Evolutionary conservation across 2,113 vertebrate genomes (phyloP).

Genomic region (Chrysochloris asiatica): DNA sequence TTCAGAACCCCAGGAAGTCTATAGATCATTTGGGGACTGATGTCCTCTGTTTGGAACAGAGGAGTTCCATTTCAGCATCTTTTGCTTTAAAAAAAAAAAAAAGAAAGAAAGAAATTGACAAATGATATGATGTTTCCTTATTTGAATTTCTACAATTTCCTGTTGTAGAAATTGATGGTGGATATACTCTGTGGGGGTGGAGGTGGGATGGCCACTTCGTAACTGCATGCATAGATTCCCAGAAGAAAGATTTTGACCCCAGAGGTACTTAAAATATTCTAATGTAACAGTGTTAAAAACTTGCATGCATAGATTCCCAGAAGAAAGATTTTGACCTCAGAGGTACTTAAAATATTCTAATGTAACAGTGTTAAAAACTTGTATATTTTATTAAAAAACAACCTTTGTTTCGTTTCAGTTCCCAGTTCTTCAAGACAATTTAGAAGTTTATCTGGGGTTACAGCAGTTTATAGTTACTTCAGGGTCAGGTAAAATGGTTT

Average conservation of each 20-base stretch:
- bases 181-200: too few relatives aligned
- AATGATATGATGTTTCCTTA: too few relatives aligned
- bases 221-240: neutral
- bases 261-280: neutral
- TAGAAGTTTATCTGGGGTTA: slow-evolving; percentile 97
- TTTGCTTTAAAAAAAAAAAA: slow-evolving; percentile 33
- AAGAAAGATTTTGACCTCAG: neutral
- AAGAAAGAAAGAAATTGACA: too few relatives aligned
- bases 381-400: neutral
- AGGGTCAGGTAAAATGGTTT: slow-evolving; percentile 89
- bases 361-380: slow-evolving; percentile 56
- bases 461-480: slow-evolving; percentile 95
- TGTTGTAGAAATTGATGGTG: neutral
- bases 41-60: neutral
- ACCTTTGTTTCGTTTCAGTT: slow-evolving; percentile 87
- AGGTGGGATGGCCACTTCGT: neutral
- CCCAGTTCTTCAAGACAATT: slow-evolving; percentile 96
- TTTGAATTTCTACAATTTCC: too few relatives aligned
- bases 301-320: neutral
- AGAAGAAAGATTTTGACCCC: neutral
- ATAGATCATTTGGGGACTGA: neutral
- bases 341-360: slow-evolving; percentile 1
- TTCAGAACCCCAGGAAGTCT: neutral
- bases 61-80: neutral
- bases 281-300: slow-evolving; percentile 56